phyloP scores from a whole-genome alignment of 2,113 vertebrate species.

The Eretmochelys imbricata region DNA sequence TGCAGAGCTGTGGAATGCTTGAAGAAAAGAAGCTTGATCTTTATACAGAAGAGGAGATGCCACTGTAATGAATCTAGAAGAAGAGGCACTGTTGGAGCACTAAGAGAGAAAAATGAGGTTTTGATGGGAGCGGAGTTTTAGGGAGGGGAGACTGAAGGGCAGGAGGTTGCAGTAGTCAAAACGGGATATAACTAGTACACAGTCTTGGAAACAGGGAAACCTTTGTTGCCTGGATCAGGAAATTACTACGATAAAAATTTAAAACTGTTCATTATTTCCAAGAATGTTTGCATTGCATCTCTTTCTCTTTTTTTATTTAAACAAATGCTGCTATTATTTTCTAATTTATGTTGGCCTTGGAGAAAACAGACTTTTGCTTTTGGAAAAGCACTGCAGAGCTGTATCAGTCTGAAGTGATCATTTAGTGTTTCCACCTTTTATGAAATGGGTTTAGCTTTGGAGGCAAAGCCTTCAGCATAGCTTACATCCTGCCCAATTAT shows the following conservation, averaged over 20 bases:
- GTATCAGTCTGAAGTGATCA: background rate
- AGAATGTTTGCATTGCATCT: background rate
- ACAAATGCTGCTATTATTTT: background rate
- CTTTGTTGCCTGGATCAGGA: background rate
- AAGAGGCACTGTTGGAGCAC: background rate
- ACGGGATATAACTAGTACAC: background rate
- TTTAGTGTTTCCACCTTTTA: background rate
- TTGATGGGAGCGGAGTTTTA: background rate
- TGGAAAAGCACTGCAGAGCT: background rate
- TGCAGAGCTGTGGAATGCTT: background rate
- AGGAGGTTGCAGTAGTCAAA: background rate
- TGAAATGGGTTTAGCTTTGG: background rate
- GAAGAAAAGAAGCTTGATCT: background rate
- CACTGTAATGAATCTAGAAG: background rate
- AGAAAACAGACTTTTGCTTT: constrained; percentile 11
- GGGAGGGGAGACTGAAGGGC: background rate
- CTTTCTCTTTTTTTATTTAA: background rate
- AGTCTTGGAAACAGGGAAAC: background rate
- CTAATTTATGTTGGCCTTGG: background rate
- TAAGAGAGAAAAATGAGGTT: background rate
- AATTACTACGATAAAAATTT: background rate
- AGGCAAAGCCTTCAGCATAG: background rate
- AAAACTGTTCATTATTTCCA: background rate
- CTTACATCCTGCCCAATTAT: background rate
- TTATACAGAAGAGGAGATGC: background rate